Base-by-base conservation (phyloP, 2,888 invertebrate genomes). In the Sarcophaga subvicina region DNA sequence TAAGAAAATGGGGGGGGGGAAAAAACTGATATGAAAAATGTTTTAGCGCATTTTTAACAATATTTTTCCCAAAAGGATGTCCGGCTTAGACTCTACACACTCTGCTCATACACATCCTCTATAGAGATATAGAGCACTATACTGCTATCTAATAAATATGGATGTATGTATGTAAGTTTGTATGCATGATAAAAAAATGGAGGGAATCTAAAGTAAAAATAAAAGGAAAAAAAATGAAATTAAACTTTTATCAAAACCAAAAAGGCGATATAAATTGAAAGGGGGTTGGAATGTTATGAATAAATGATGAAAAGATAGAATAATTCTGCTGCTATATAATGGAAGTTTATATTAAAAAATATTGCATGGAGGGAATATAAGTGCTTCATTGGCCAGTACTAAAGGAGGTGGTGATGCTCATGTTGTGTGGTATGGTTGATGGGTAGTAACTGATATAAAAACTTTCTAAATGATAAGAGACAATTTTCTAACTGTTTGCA, bases 21-120 rank as follows among this genome's bases (percentile, higher is more conserved):
- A 62, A 37, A 81, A 81, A 85, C 87, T 73, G 73, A 83, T 71
- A 77, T 83, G 63, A 81, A 86, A 86, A 83, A 80, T 87, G 88
- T 87, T 89, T 89, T 88, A 88, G 88, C 89, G 88, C 88, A 86
- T 83, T 89, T 89, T 89, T 83, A 83, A 78, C 83, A 89, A 89
- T 69, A 90, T 90, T 89, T 91, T 91, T 91, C 91, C 91, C 91
- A 91, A 90, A 88, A 91, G 92, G 92, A 92, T 90, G 91, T 92
- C 92, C 92, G 92, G 90, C 91, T 91, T 91, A 78, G 67, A 62
- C 60, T 17, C 27, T 54, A 78, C 60, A 78, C 25, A 80, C 37
- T 25, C 20, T 10, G 64, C n/a, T 63, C 25, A 47, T 45, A 54
- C 20, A 54, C 10, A n/a, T 69, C 22, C 59, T 59, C 66, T 47